Evolutionary conservation across 2,797 vertebrate genomes (phyloP), one percentile per base, ranked within the genome.

Genomic region (Gouania willdenowi): DNA sequence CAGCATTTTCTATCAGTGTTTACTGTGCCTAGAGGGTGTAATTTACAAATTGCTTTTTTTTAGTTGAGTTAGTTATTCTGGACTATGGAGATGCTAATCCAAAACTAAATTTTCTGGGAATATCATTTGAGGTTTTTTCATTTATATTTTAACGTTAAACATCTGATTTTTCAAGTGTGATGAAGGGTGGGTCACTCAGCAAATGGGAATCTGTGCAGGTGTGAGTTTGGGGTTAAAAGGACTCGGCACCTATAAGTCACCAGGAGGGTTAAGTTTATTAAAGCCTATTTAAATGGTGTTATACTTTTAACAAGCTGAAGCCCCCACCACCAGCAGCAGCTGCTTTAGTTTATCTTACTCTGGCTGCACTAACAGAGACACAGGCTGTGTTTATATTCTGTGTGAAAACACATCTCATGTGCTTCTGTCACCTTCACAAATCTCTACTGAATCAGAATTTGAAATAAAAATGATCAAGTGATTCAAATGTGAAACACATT

Each of bases 301-400:
- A 71, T 71, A 55, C 51, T 75, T 66, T 62, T n/a, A n/a, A 71
- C 46, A 47, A 54, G 74, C 71, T 63, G 76, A 69, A 64, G 16
- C 8, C 25, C 30, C 76, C n/a, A n/a, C n/a, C n/a, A n/a, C n/a
- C n/a, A n/a, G n/a, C n/a, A n/a, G n/a, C n/a, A 79, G 80, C 83
- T 87, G 81, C 71, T 79, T 75, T 34, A 31, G 63, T 82, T 85
- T 73, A 80, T 44, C 44, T 79, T 71, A 57, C 40, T 70, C 68
- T 66, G 60, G 57, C 63, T 50, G 17, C 44, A 40, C 53, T 49
- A 63, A 59, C 51, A 22, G 37, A 56, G 20, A 66, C 59, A 51
- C 32, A 46, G 42, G 35, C 20, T 44, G 37, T 58, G 49, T 69
- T 67, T 62, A 52, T 41, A 38, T 54, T 44, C 36, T 14, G 4